Percentiles rank a stretch among this genome's conserved stretches.
These are phyloP conservation scores for Allygus modestus DNA, from an alignment of 2,888 invertebrate species.

Conservation along the genomic window DNA sequence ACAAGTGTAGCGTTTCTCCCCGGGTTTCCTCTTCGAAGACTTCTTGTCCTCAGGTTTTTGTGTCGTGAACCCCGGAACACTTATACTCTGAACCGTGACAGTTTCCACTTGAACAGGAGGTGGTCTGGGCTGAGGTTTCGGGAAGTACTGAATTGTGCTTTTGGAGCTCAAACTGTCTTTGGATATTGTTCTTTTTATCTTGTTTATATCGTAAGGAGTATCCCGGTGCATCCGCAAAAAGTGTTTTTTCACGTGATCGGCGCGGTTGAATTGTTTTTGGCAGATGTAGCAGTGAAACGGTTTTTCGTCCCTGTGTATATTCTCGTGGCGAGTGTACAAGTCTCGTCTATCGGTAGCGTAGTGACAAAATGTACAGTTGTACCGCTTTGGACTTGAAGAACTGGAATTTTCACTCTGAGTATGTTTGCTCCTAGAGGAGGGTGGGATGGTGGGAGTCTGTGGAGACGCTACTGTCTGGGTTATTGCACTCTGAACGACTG, in stretches of 20 bases:
- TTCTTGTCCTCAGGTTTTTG: slow-evolving; percentile 75
- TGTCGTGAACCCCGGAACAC: slow-evolving; percentile 63
- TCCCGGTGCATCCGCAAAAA: slow-evolving; percentile 95
- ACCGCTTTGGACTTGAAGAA: slow-evolving; percentile 79
- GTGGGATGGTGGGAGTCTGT: slow-evolving; percentile 27
- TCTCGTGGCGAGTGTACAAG: slow-evolving; percentile 94
- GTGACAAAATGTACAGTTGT: slow-evolving; percentile 92
- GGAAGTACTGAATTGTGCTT: slow-evolving; percentile 56
- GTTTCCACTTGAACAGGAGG: slow-evolving; percentile 49
- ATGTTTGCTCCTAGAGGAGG: slow-evolving; percentile 44
- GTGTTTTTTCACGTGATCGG: slow-evolving; percentile 96
- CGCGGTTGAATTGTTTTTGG: slow-evolving; percentile 94
- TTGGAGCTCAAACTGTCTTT: slow-evolving; percentile 47
- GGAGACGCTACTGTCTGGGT: slow-evolving; percentile 45
- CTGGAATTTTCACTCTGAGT: slow-evolving; percentile 47
- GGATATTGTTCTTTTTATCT: slow-evolving; percentile 74
- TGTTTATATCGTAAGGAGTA: slow-evolving; percentile 90
- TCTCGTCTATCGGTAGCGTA: slow-evolving; percentile 95
- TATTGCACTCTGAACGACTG: slow-evolving; percentile 44
- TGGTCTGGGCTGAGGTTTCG: slow-evolving; percentile 47
- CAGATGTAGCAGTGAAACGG: slow-evolving; percentile 96
- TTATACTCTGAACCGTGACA: slow-evolving; percentile 46
- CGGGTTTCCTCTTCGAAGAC: slow-evolving; percentile 70
- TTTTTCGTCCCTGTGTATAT: slow-evolving; percentile 95
- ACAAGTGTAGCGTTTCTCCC: slow-evolving; percentile 88